Evolutionary conservation across 2,113 vertebrate species (phyloP), one percentile per base, ranked within the genome.

Genomic region (Ciconia maguari): DNA sequence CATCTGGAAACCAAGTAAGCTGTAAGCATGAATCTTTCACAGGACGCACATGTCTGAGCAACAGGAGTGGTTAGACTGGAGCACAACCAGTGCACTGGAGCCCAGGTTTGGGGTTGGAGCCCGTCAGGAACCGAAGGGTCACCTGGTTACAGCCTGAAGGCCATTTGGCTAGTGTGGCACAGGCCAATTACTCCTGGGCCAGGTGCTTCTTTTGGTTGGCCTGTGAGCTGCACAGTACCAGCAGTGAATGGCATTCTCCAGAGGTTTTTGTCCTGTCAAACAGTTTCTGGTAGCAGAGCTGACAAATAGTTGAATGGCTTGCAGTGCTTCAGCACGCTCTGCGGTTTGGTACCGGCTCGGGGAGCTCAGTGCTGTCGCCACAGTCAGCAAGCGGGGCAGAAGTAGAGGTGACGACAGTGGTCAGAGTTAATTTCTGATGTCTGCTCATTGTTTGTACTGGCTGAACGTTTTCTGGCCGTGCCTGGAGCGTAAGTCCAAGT

Each of bases 301-400:
- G 75, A 6, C 27, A 26, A 1, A 2, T 6, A 10, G 22, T 1
- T 18, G 17, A 22, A 15, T 6, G 26, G 36, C 11, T 68, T 10
- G 32, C 30, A 26, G 60, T 1, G 4, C 7, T 30, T 26, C 27
- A 51, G 34, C 36, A 3, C 1, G 4, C 16, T 16, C 42, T 5
- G 4, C 2, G 5, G 12, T 27, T 27, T 24, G 44, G 60, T 29
- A 11, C 26, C 0, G 1, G 46, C 38, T 9, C 2, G 0, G 13
- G 34, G 19, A 24, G 7, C 17, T 38, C 4, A 0, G 34, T 13
- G 48, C n/a, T n/a, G 38, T 52, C 68, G 1, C 72, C 24, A 1
- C 4, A 2, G 18, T 9, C 7, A 4, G 32, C 17, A 10, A 1
- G 30, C 30, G 2, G 22, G 32, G 68, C 54, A n/a, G 24, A 27